These are phyloP conservation scores for Mamestra brassicae DNA, from an alignment of 2,888 invertebrate species.

Conservation along the genomic window DNA sequence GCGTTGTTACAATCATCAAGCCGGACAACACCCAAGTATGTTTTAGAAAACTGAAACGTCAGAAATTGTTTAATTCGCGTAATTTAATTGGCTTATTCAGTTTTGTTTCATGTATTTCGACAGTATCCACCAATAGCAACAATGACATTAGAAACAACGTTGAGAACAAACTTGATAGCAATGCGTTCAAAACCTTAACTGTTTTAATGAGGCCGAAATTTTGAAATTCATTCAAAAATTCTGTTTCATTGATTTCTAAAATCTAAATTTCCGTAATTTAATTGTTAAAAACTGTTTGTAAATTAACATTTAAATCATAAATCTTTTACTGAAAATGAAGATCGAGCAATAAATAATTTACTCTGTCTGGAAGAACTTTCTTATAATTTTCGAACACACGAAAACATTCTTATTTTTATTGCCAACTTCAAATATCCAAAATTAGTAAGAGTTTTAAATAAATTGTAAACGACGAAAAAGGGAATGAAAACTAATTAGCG, in stretches of 20 bases:
- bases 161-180: slow-evolving; percentile 25
- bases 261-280: too few relatives aligned
- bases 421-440: slow-evolving; percentile 11
- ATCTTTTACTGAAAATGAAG: neutral
- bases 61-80: rapidly evolving
- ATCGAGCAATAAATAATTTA: neutral
- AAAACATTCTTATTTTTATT: slow-evolving; percentile 5
- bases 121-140: slow-evolving; percentile 22
- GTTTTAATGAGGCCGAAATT: rapidly evolving
- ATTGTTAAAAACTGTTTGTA: neutral
- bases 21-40: slow-evolving; percentile 87
- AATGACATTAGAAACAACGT: neutral
- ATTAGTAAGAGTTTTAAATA: neutral
- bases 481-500: neutral
- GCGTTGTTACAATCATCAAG: slow-evolving; percentile 82
- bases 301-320: neutral
- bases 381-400: slow-evolving; percentile 11
- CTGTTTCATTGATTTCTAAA: neutral
- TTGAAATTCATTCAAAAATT: neutral
- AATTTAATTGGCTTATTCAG: slow-evolving; percentile 30
- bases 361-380: neutral
- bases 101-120: rapidly evolving
- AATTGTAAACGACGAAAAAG: neutral
- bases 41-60: slow-evolving; percentile 56
- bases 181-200: slow-evolving; percentile 10